phyloP scores from a whole-genome alignment of 2,888 invertebrate species.

The Synanthedon tipuliformis region DNA sequence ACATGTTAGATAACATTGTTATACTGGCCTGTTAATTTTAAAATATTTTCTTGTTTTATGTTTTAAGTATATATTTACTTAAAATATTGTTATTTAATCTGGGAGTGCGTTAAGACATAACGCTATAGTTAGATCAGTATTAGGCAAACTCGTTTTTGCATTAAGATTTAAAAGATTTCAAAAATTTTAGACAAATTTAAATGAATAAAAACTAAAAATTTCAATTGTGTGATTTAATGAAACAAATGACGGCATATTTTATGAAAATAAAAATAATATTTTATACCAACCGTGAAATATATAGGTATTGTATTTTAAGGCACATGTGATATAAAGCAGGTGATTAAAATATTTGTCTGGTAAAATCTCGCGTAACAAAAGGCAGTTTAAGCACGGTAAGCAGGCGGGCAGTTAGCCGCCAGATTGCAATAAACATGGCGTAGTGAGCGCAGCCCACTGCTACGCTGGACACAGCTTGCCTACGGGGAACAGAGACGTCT shows the following conservation, averaged over 20 bases:
- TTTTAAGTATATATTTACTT: no score
- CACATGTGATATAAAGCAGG: not conserved
- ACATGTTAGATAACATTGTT: no score
- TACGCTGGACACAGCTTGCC: conserved; percentile 55
- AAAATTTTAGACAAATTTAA: no score
- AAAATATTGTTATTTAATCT: no score
- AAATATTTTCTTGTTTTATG: no score
- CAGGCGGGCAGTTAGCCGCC: conserved; percentile 60
- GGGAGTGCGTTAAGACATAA: no score
- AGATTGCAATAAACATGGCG: conserved; percentile 67
- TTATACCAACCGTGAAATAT: not conserved
- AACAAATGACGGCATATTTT: not conserved
- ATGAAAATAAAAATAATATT: not conserved
- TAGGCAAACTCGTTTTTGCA: no score
- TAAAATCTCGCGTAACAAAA: conserved; percentile 38
- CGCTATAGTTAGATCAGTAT: no score
- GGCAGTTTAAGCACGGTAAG: conserved; percentile 49
- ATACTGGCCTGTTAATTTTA: no score
- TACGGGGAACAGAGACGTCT: conserved; percentile 22
- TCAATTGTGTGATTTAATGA: no score
- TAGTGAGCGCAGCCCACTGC: conserved; percentile 48
- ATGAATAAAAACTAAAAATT: no score
- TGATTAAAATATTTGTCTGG: conserved; percentile 6
- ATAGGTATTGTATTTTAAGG: not conserved
- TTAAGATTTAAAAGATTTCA: no score